phyloP scores from a whole-genome alignment of 2,797 vertebrate species.

The Poecile montanus region DNA sequence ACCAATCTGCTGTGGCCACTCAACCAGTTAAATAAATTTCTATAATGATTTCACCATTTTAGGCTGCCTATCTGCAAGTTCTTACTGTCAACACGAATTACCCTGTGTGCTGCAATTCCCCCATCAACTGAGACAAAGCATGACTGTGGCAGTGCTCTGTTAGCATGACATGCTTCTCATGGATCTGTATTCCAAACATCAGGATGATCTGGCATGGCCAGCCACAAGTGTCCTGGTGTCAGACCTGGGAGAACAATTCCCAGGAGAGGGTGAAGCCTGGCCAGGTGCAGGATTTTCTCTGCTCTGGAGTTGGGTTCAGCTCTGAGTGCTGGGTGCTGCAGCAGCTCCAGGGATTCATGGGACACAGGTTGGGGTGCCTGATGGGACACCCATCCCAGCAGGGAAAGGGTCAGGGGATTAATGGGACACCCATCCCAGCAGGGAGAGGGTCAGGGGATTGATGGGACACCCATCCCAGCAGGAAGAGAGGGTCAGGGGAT shows the following conservation, averaged over 20 bases:
- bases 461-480: not conserved
- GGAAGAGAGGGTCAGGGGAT: not conserved
- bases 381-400: not conserved
- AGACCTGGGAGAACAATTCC: constrained; percentile 3
- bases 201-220: not conserved
- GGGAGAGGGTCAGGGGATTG: not conserved
- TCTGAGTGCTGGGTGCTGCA: not conserved
- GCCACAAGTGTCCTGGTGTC: constrained; percentile 5
- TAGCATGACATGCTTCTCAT: constrained; percentile 23
- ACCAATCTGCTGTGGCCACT: constrained; percentile 16
- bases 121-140: constrained; percentile 24
- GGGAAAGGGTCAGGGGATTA: not conserved
- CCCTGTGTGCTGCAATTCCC: constrained; percentile 11
- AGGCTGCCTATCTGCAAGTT: constrained; percentile 58
- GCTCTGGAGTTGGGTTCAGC: not conserved
- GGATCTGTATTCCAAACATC: constrained; percentile 2
- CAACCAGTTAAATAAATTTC: constrained; percentile 54
- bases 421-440: not conserved
- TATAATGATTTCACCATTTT: constrained; percentile 60
- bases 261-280: not conserved
- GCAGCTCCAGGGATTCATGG: not conserved
- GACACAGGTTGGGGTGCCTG: not conserved
- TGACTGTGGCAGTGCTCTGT: constrained; percentile 16
- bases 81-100: constrained; percentile 51
- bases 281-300: not conserved